phyloP scores from a whole-genome alignment of 23 tunicate genomes.

The Trididemnum miniatum region DNA sequence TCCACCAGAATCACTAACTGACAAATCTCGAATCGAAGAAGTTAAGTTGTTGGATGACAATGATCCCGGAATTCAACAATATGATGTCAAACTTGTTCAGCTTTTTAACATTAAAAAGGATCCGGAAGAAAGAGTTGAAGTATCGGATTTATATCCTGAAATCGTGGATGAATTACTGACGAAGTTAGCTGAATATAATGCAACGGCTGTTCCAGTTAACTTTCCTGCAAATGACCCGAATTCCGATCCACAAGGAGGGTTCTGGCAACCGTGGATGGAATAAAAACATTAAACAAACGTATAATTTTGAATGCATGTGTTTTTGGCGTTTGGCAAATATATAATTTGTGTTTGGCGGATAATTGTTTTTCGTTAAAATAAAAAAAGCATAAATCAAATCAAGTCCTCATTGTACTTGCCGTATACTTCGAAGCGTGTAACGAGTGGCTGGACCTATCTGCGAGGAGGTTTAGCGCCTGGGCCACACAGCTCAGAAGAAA shows the following conservation, averaged over 20 bases:
- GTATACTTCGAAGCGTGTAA: neutral
- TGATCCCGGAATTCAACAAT: slow-evolving; percentile 23
- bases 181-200: slow-evolving; percentile 59
- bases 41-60: neutral
- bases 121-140: slow-evolving; percentile 75
- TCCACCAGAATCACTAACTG: slow-evolving; percentile 70
- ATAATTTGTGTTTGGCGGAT: too few relatives aligned
- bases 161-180: slow-evolving; percentile 60
- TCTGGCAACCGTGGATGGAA: slow-evolving; percentile 87
- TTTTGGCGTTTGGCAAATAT: too few relatives aligned
- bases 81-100: slow-evolving; percentile 43
- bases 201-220: slow-evolving; percentile 80
- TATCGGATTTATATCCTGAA: slow-evolving; percentile 69
- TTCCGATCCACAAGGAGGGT: slow-evolving; percentile 86
- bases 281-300: too few relatives aligned
- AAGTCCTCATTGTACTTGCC: neutral
- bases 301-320: too few relatives aligned
- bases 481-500: neutral
- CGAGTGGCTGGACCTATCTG: neutral
- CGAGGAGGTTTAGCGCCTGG: neutral
- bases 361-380: too few relatives aligned
- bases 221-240: slow-evolving; percentile 64
- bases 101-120: slow-evolving; percentile 74
- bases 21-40: neutral
- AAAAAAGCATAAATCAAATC: neutral